These are phyloP conservation scores for Phalacrocorax carbo DNA, from an alignment of 2,113 vertebrate genomes.

Conservation along the genomic window DNA sequence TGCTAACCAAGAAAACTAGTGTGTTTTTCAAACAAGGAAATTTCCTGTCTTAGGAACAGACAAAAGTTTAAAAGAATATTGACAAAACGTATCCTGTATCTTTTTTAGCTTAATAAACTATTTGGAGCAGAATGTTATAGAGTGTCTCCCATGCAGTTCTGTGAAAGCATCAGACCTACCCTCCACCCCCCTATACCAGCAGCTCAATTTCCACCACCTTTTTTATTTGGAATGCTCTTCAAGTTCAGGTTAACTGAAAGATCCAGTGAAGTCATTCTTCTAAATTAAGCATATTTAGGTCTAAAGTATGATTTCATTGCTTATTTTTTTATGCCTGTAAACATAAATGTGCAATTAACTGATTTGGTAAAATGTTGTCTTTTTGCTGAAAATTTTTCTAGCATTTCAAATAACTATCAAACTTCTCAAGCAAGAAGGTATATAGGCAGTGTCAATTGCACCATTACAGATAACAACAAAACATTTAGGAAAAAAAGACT, in stretches of 20 bases:
- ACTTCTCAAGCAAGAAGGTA: not conserved
- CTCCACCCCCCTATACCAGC: not conserved
- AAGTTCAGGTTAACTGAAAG: not conserved
- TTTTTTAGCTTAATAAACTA: not conserved
- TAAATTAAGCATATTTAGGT: not conserved
- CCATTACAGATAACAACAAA: not conserved
- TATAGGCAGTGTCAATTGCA: not conserved
- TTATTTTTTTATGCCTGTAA: not conserved
- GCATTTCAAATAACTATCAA: not conserved
- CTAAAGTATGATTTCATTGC: not conserved
- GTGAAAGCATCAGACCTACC: not conserved
- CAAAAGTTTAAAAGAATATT: not conserved
- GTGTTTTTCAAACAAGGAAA: not conserved
- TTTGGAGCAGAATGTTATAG: not conserved
- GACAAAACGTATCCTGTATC: not conserved
- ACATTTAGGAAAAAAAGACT: not conserved
- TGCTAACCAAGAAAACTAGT: not conserved
- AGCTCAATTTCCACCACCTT: not conserved
- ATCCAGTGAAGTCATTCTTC: not conserved
- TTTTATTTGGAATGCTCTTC: not conserved
- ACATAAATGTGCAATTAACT: not conserved
- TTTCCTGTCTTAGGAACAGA: not conserved
- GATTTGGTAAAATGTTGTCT: not conserved
- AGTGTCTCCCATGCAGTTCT: not conserved
- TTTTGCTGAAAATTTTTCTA: not conserved